Conservation (phyloP, 2,888 invertebrate genomes). For the Eumerus sabulonum region DNA sequence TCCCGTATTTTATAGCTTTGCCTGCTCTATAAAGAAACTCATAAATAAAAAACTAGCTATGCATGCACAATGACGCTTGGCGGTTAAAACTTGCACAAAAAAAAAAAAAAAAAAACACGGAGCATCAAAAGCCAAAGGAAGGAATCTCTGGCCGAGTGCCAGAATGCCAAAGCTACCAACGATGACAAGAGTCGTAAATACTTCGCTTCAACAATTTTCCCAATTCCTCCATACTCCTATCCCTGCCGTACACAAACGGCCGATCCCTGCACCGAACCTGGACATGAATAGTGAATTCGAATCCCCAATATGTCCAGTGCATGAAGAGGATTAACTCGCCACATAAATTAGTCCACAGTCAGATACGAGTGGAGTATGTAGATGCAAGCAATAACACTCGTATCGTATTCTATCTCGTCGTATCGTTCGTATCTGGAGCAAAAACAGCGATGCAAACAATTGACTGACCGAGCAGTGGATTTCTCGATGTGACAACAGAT, state of each 20-base stretch:
- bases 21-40: constrained; percentile 17
- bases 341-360: constrained; percentile 43
- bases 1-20: too few species aligned
- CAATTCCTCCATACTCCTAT: constrained; percentile 6
- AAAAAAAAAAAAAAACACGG: constrained; percentile 4
- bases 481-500: constrained; percentile 53
- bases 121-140: constrained; percentile 14
- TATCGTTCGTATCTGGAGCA: neutral
- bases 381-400: constrained; percentile 15
- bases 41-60: constrained; percentile 59
- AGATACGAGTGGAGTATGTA: neutral
- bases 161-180: constrained; percentile 53
- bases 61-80: constrained; percentile 44
- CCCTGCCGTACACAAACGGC: too few species aligned
- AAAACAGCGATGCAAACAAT: constrained; percentile 49
- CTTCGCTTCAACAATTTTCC: constrained; percentile 37
- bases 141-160: constrained; percentile 58
- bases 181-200: constrained; percentile 60
- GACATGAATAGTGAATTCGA: constrained; percentile 38
- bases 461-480: constrained; percentile 60
- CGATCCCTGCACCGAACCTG: neutral
- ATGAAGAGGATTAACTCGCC: constrained; percentile 61
- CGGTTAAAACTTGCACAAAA: constrained; percentile 14
- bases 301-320: constrained; percentile 62
- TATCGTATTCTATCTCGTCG: too few species aligned